Evolutionary conservation across 2,888 invertebrate genomes (phyloP).

Genomic region (Amphimallon solstitiale): DNA sequence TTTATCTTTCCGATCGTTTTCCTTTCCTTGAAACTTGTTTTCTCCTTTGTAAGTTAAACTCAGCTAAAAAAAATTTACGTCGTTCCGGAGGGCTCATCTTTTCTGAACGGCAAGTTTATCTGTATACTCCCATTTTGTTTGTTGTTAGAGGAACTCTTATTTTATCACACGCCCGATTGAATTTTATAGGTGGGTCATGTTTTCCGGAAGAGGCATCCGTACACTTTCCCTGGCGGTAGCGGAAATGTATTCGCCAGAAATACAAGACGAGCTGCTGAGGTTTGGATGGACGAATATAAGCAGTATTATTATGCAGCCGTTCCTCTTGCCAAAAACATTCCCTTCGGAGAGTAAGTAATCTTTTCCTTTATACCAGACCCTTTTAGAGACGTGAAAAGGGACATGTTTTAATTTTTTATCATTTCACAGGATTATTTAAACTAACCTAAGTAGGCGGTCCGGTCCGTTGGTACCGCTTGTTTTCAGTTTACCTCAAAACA

Average conservation of each 20-base stretch:
- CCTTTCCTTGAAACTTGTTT: background rate
- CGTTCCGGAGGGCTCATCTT: background rate
- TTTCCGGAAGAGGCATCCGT: slow-evolving; percentile 96
- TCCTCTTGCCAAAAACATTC: slow-evolving; percentile 86
- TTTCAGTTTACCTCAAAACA: too few relatives aligned
- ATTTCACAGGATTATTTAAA: too few relatives aligned
- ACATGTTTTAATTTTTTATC: background rate
- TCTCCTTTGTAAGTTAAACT: too few relatives aligned
- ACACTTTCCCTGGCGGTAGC: slow-evolving; percentile 97
- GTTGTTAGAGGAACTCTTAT: background rate
- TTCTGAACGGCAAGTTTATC: too few relatives aligned
- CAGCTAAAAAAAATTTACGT: too few relatives aligned
- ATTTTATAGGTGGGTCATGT: slow-evolving; percentile 78
- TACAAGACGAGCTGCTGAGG: slow-evolving; percentile 96
- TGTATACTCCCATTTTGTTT: too few relatives aligned
- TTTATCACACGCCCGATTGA: slow-evolving; percentile 13
- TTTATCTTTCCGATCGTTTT: background rate
- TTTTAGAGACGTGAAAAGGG: background rate
- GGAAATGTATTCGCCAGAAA: slow-evolving; percentile 97
- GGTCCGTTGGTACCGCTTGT: too few relatives aligned
- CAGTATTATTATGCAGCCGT: slow-evolving; percentile 95
- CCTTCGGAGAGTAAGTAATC: slow-evolving; percentile 85
- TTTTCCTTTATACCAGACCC: background rate
- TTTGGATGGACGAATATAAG: slow-evolving; percentile 99
- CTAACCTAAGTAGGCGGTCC: too few relatives aligned